Evolutionary conservation across 2,888 invertebrate species (phyloP).

Genomic region (Anoncus sp.): DNA sequence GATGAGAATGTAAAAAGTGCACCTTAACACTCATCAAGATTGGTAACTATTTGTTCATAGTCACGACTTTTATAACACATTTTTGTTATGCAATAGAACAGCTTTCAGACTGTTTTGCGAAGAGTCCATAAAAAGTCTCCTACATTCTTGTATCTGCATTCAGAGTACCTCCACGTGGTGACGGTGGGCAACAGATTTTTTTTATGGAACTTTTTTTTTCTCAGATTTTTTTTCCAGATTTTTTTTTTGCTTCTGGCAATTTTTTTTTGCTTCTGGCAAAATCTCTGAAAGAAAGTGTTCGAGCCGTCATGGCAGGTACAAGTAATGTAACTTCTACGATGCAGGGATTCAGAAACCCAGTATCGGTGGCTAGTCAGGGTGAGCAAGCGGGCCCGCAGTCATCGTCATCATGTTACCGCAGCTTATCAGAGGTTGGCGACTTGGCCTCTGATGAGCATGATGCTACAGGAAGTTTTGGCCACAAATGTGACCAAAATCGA

Average conservation of each 20-base stretch:
- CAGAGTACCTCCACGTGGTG: slow-evolving; percentile 31
- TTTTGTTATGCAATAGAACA: slow-evolving; percentile 63
- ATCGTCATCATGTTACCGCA: slow-evolving; percentile 62
- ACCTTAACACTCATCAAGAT: too few species aligned
- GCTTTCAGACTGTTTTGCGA: too few species aligned
- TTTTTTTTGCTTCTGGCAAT: too few species aligned
- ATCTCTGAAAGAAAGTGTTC: background rate
- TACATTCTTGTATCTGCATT: background rate
- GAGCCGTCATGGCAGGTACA: slow-evolving; percentile 25
- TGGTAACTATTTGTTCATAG: too few species aligned
- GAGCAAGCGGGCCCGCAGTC: slow-evolving; percentile 59
- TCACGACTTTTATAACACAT: too few species aligned
- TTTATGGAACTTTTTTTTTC: too few species aligned
- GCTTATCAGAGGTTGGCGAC: slow-evolving; percentile 53
- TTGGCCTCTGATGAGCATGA: slow-evolving; percentile 55
- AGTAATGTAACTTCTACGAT: slow-evolving; percentile 25
- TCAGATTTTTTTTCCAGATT: too few species aligned
- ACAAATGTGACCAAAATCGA: too few species aligned
- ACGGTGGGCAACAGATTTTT: slow-evolving; percentile 28
- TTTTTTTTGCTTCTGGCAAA: slow-evolving; percentile 31
- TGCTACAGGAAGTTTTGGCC: background rate
- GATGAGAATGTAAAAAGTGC: too few species aligned
- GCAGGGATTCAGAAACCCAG: slow-evolving; percentile 56
- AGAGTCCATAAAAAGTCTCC: slow-evolving; percentile 48
- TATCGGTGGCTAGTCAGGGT: slow-evolving; percentile 60